Percentiles rank a stretch among this genome's conserved stretches.
These are phyloP conservation scores for Papilio aristodemus DNA, from an alignment of 1,140 invertebrate genomes.

Conservation along the genomic window DNA sequence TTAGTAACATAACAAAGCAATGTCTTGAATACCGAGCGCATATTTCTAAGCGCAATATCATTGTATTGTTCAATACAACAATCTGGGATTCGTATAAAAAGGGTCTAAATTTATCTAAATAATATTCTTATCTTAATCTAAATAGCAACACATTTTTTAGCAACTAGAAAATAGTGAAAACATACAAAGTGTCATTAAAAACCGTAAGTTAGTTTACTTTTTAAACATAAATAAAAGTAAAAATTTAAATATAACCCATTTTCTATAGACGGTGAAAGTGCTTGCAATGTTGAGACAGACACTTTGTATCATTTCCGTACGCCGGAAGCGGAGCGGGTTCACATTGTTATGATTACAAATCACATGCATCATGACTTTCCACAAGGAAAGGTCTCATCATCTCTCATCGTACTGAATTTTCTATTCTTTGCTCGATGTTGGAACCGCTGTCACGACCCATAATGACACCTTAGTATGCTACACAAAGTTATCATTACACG, in stretches of 20 bases:
- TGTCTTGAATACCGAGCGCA: neutral
- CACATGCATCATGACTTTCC: neutral
- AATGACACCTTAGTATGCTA: neutral
- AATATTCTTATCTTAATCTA: no score
- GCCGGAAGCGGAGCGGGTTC: neutral
- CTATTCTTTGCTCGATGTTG: neutral
- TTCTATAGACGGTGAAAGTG: neutral
- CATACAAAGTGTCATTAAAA: no score
- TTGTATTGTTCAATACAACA: neutral
- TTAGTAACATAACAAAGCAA: neutral
- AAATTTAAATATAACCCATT: no score
- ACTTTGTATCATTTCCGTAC: no score
- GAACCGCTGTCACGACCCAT: neutral
- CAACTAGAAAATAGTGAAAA: no score
- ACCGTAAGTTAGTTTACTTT: no score
- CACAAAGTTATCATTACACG: neutral
- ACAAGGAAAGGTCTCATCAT: neutral
- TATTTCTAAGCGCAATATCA: neutral
- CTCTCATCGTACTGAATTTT: neutral
- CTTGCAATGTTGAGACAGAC: neutral
- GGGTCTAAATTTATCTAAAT: neutral
- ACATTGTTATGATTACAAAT: neutral
- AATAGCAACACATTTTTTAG: no score
- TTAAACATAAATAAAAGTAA: no score
- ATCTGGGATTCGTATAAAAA: no score